Conservation (phyloP, 2,888 invertebrate species). For the Barypeithes pellucidus region DNA sequence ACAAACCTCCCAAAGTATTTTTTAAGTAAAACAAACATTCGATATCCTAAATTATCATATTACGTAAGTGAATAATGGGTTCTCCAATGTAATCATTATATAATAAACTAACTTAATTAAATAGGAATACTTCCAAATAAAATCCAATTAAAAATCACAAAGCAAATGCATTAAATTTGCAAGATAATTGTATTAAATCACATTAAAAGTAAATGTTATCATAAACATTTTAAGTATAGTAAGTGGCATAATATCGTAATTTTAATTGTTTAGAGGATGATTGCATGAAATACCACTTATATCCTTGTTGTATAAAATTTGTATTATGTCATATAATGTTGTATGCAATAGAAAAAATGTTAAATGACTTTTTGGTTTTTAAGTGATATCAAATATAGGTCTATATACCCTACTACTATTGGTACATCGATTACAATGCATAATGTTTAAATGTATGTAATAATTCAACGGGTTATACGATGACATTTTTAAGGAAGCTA, state of each 20-base stretch:
- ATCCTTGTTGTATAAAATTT: constrained; percentile 7
- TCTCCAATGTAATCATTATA: neutral
- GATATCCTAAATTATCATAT: neutral
- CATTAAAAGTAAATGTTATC: constrained; percentile 29
- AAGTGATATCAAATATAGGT: too few species aligned
- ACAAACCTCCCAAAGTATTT: too few species aligned
- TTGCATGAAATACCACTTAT: constrained; percentile 7
- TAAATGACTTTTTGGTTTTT: too few species aligned
- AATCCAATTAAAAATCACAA: constrained; percentile 33
- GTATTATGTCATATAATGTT: too few species aligned
- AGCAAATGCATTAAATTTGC: constrained; percentile 46
- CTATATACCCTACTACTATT: too few species aligned
- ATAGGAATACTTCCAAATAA: neutral
- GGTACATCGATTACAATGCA: too few species aligned
- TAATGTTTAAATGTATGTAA: too few species aligned
- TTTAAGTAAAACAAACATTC: too few species aligned
- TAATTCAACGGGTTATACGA: too few species aligned
- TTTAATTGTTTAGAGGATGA: constrained; percentile 5
- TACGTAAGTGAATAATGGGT: neutral
- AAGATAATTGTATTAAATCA: constrained; percentile 47
- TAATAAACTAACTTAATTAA: constrained; percentile 7
- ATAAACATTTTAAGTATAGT: constrained; percentile 14
- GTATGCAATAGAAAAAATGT: too few species aligned
- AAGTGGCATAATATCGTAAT: neutral
- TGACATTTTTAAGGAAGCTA: too few species aligned